phyloP scores from a whole-genome alignment of 2,888 invertebrate species.

The Lutraria lutraria region DNA sequence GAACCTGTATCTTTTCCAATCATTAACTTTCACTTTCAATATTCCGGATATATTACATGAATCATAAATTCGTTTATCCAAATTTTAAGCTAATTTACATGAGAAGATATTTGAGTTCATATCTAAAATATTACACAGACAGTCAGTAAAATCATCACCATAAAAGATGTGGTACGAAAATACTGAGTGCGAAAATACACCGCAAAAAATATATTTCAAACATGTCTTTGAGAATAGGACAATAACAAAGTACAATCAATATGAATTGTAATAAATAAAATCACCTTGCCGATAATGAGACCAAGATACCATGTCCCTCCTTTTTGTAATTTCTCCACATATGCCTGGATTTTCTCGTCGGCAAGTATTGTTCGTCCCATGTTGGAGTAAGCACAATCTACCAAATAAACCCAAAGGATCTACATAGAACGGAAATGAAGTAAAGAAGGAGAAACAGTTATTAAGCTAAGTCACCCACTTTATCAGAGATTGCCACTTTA shows the following conservation, averaged over 20 bases:
- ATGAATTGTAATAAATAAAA: background rate
- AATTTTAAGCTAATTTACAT: no score
- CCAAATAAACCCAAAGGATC: background rate
- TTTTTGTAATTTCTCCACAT: slow-evolving; percentile 74
- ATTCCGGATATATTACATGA: no score
- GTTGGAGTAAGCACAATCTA: slow-evolving; percentile 39
- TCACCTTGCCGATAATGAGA: slow-evolving; percentile 81
- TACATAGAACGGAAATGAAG: background rate
- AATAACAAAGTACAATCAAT: background rate
- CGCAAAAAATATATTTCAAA: background rate
- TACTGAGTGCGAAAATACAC: background rate
- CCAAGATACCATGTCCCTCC: slow-evolving; percentile 79
- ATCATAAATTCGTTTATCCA: no score
- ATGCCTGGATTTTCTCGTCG: slow-evolving; percentile 78
- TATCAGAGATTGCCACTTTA: no score
- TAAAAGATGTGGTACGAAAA: slow-evolving; percentile 35
- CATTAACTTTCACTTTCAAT: no score
- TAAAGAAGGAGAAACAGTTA: background rate
- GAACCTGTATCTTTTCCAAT: no score
- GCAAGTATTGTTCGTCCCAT: slow-evolving; percentile 81
- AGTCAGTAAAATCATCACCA: no score
- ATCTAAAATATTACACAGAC: no score
- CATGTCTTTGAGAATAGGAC: background rate
- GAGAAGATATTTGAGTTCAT: no score
- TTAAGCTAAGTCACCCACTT: no score